phyloP scores from a whole-genome alignment of 2,888 invertebrate species.

The Trichopoda pennipes region DNA sequence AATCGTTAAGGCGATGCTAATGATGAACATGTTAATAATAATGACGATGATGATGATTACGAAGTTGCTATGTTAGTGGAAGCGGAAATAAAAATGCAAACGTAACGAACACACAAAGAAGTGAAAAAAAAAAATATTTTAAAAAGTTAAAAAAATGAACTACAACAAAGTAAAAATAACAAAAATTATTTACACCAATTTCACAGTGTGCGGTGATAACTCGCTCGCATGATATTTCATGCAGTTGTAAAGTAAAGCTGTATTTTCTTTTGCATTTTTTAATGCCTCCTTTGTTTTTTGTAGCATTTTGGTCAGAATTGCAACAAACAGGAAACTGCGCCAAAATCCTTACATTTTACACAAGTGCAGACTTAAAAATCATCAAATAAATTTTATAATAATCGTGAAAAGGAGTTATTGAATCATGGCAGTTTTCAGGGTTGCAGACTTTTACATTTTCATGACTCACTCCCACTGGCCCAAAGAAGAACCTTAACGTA shows the following conservation, averaged over 20 bases:
- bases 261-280: slow-evolving; percentile 30
- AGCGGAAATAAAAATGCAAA: slow-evolving; percentile 70
- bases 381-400: too few relatives aligned
- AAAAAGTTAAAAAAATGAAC: slow-evolving; percentile 35
- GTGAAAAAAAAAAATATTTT: slow-evolving; percentile 42
- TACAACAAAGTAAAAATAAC: slow-evolving; percentile 44
- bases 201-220: slow-evolving; percentile 57
- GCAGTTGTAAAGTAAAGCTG: slow-evolving; percentile 9
- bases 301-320: slow-evolving; percentile 43
- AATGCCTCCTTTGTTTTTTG: slow-evolving; percentile 46
- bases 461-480: too few relatives aligned
- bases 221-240: slow-evolving; percentile 44
- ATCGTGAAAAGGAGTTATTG: too few relatives aligned
- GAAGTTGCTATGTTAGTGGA: slow-evolving; percentile 66
- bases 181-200: slow-evolving; percentile 64
- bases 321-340: slow-evolving; percentile 34
- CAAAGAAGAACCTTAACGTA: too few relatives aligned
- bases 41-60: slow-evolving; percentile 35
- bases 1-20: slow-evolving; percentile 47
- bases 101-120: slow-evolving; percentile 65
- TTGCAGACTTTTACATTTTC: too few relatives aligned
- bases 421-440: too few relatives aligned
- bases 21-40: slow-evolving; percentile 30
- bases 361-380: not conserved
- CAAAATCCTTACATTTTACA: slow-evolving; percentile 2